Evolutionary conservation across 1,140 invertebrate genomes (phyloP), one percentile per base, ranked within the genome.

Genomic region (Stenopsyche tienmushanensis): DNA sequence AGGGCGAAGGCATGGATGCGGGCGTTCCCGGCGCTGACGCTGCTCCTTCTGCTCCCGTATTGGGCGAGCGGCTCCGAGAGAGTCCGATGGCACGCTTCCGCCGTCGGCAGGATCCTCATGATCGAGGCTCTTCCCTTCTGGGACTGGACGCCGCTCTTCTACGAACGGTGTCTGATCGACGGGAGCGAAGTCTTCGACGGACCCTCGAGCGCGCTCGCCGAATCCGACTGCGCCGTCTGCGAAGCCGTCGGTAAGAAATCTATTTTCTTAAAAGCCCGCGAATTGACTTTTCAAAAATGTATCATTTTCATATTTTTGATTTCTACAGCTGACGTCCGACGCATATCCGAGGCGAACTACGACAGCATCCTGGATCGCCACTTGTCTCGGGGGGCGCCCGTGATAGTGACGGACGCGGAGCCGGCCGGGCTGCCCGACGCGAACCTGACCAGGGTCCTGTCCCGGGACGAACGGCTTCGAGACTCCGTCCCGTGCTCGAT

Each of bases 141-240:
- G 87, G 88, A 92, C 72, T 93, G 90, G 90, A 88, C 87, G n/a
- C 81, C 84, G 5, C 74, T 91, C 13, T 91, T 91, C 71, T 86
- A 89, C 71, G 84, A 86, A 60, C 82, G 84, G 50, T 93, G 91
- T 72, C 77, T 92, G 66, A 82, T 92, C 42, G 82, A 84, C 29
- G 88, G 75, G 84, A 78, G 74, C 29, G 74, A 74, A 47, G 75
- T 74, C 29, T 50, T 74, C 41, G 74, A 76, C 25, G 72, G 67
- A 18, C 72, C 74, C 49, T 42, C 72, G 2, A 71, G 73, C 26
- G 74, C 77, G 2, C 65, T 74, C 1, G 45, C 54, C 3, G n/a
- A 42, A 9, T 55, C 73, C 1, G 78, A 81, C 64, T 81, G 80
- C 60, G 74, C 79, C 52, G 72, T 75, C 17, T 81, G 80, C 69